Base-by-base conservation (phyloP, 2,113 vertebrate genomes). In the Coptodon rendalli region DNA sequence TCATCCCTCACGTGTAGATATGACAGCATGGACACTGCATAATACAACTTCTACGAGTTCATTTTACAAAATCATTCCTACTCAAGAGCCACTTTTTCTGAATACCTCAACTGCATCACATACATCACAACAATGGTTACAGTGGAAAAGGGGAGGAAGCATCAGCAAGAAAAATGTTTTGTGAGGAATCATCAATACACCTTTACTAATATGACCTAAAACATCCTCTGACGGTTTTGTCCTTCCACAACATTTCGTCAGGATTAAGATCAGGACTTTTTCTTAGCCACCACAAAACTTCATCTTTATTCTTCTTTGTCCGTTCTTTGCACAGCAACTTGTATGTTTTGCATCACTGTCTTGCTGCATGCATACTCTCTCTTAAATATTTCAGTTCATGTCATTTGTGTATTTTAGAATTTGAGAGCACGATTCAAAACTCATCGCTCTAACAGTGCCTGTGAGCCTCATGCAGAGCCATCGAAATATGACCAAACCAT, bases 161-260 rank as follows among this genome's bases (percentile, higher is more conserved):
- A 50, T 50, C 13, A 76, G 14, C 43, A 76, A 31, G 71, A 78
- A 50, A 40, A 12, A 2, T 19, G 0, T 11, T 27, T 76, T 29
- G 9, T 2, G 24, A 31, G 27, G 2, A 16, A 50, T 48, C 9
- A 12, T 29, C 43, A 12, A 4, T 11, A 29, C 24, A 29, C 6
- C 24, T 50, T 48, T 50, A 50, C 4, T 19, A 31, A 76, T 50
- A 31, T 31, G 2, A 48, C 40, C 40, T 17, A 17, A 76, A 76
- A 48, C 16, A 29, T 48, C 40, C 14, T 68, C 36, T 45, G 22
- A 76, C 22, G 19, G 0, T 13, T 68, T 38, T 22, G 24, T 34
- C 17, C 31, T 78, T 78, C 43, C 43, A 78, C 16, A 78, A 50
- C 27, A 78, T 50, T 76, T 78, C 24, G 31, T 48, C 5, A 50